A percentile compares a stretch with the other conserved stretches of the same genome.
phyloP scores from a whole-genome alignment of 2,888 invertebrate genomes.

The Pollenia griseotomentosa region DNA sequence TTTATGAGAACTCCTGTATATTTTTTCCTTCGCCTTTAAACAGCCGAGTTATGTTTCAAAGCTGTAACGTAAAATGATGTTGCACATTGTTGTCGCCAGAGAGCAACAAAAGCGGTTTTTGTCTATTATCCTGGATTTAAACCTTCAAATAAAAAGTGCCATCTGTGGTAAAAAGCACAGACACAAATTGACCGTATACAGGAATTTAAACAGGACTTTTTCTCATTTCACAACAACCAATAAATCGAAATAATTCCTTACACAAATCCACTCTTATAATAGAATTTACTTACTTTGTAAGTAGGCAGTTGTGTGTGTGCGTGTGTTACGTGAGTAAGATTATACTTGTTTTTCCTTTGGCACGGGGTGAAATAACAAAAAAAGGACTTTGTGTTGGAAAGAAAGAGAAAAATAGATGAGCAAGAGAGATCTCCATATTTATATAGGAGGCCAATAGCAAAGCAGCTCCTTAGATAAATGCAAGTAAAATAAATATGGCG shows the following conservation, averaged over 20 bases:
- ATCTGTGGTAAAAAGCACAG: conserved; percentile 42
- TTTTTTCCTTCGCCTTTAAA: too few species aligned
- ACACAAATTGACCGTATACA: neutral
- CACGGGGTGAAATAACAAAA: conserved; percentile 46
- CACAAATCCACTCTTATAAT: neutral
- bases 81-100: neutral
- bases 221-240: neutral
- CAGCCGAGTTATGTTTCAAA: neutral
- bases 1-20: too few species aligned
- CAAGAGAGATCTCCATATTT: conserved; percentile 47
- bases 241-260: conserved; percentile 14
- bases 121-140: conserved; percentile 5
- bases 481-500: conserved; percentile 63
- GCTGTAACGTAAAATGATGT: neutral
- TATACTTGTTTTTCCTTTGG: neutral
- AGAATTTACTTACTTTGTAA: neutral
- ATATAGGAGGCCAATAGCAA: conserved; percentile 58
- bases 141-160: conserved; percentile 19
- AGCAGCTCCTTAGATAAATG: conserved; percentile 42
- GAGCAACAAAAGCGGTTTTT: neutral
- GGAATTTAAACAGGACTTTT: conserved; percentile 1
- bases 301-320: neutral
- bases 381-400: conserved; percentile 4
- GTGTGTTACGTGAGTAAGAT: neutral
- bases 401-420: conserved; percentile 59